Percentiles rank a stretch among this genome's conserved stretches.
Evolutionary conservation across 2,888 invertebrate species (phyloP).

Genomic region (Oscheius sp.): DNA sequence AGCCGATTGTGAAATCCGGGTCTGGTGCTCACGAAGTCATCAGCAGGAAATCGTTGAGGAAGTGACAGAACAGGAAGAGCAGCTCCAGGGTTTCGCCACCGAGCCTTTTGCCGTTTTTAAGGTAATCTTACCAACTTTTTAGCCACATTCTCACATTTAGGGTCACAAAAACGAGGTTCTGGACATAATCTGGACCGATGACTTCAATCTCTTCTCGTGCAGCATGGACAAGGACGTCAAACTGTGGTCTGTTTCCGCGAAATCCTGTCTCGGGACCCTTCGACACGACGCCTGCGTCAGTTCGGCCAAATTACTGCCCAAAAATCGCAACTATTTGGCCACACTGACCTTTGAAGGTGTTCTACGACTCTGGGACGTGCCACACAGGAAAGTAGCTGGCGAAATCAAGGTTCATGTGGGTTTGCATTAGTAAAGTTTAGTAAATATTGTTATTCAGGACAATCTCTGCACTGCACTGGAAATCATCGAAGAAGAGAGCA

Average conservation of each 20-base stretch:
- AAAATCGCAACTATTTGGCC: constrained; percentile 79
- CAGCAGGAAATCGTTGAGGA: constrained; percentile 87
- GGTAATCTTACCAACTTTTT: constrained; percentile 8
- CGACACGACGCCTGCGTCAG: constrained; percentile 96
- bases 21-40: constrained; percentile 93
- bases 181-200: constrained; percentile 97
- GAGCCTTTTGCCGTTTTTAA: constrained; percentile 62
- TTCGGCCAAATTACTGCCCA: constrained; percentile 79
- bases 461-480: constrained; percentile 73
- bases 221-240: constrained; percentile 83
- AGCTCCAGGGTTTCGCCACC: constrained; percentile 2
- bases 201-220: constrained; percentile 73
- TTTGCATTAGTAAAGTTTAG: background rate
- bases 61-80: constrained; percentile 83
- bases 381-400: constrained; percentile 82
- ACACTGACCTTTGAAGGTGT: constrained; percentile 83
- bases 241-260: constrained; percentile 94
- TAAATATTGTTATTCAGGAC: constrained; percentile 47
- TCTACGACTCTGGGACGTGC: constrained; percentile 97
- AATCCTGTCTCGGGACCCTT: constrained; percentile 97
- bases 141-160: constrained; percentile 65
- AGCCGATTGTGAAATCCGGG: constrained; percentile 90
- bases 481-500: constrained; percentile 84
- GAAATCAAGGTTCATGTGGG: constrained; percentile 57
- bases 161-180: constrained; percentile 96